Evolutionary conservation across 2,797 vertebrate species (phyloP).

Genomic region (Chiroxiphia lanceolata): DNA sequence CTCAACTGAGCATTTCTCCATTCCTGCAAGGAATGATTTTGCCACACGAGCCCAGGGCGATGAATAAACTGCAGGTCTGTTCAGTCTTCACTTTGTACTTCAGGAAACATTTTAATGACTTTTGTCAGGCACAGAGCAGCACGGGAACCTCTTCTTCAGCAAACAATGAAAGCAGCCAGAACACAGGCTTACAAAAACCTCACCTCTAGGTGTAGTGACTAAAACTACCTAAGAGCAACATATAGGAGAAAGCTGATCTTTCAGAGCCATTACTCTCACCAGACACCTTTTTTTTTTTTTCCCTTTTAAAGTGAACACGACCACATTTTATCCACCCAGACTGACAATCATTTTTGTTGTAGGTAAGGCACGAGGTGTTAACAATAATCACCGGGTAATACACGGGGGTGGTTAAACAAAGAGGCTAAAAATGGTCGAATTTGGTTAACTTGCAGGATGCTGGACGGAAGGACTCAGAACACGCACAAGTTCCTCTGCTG

Average conservation of each 20-base stretch:
- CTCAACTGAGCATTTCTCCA: not conserved
- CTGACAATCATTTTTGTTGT: not conserved
- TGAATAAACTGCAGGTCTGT: not conserved
- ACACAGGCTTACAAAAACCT: not conserved
- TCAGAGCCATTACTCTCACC: not conserved
- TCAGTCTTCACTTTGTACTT: not conserved
- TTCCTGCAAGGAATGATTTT: not conserved
- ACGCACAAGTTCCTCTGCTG: not conserved
- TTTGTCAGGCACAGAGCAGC: not conserved
- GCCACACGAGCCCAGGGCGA: not conserved
- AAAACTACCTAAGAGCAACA: not conserved
- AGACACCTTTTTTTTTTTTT: not conserved
- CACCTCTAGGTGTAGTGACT: not conserved
- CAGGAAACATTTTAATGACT: not conserved
- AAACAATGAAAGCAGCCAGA: not conserved
- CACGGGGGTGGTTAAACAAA: not conserved
- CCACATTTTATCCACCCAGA: not conserved
- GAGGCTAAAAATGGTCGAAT: not conserved
- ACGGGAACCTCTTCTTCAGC: not conserved
- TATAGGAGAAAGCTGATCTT: not conserved
- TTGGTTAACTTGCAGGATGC: not conserved
- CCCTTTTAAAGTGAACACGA: not conserved
- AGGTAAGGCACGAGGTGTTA: not conserved
- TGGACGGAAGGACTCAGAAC: not conserved
- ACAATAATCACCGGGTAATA: not conserved